Evolutionary conservation across 2,888 invertebrate species (phyloP).

Genomic region (Glaucopsyche alexis): DNA sequence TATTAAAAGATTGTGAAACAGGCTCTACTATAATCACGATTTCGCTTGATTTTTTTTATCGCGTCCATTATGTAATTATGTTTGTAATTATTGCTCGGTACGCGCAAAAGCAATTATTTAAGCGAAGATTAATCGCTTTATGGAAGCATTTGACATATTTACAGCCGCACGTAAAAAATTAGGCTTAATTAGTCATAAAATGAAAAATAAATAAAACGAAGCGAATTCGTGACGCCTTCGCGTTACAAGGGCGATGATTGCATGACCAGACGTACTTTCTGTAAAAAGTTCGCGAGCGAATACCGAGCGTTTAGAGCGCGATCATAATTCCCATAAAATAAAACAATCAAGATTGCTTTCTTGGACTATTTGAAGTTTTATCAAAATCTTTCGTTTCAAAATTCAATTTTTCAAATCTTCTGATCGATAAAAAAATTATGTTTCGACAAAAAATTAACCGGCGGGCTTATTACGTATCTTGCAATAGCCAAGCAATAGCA

Average conservation of each 20-base stretch:
- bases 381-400: neutral
- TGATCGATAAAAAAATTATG: too few species aligned
- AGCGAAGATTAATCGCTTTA: conserved; percentile 20
- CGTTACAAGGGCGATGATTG: conserved; percentile 49
- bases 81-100: conserved; percentile 17
- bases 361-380: conserved; percentile 3
- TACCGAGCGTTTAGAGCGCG: conserved; percentile 27
- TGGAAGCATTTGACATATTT: conserved; percentile 35
- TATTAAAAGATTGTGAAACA: too few species aligned
- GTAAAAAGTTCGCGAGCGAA: conserved; percentile 33
- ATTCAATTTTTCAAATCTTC: too few species aligned
- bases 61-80: conserved; percentile 17
- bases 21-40: neutral
- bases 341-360: neutral
- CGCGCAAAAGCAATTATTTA: conserved; percentile 17
- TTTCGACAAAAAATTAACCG: too few species aligned
- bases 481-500: too few species aligned
- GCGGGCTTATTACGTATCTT: too few species aligned
- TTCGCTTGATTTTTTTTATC: conserved; percentile 12
- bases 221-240: conserved; percentile 47
- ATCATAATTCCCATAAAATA: conserved; percentile 26
- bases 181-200: conserved; percentile 43
- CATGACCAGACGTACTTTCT: conserved; percentile 51
- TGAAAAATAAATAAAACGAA: conserved; percentile 40
- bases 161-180: conserved; percentile 37